Evolutionary conservation across 2,113 vertebrate species (phyloP).

Genomic region (Coturnix japonica): DNA sequence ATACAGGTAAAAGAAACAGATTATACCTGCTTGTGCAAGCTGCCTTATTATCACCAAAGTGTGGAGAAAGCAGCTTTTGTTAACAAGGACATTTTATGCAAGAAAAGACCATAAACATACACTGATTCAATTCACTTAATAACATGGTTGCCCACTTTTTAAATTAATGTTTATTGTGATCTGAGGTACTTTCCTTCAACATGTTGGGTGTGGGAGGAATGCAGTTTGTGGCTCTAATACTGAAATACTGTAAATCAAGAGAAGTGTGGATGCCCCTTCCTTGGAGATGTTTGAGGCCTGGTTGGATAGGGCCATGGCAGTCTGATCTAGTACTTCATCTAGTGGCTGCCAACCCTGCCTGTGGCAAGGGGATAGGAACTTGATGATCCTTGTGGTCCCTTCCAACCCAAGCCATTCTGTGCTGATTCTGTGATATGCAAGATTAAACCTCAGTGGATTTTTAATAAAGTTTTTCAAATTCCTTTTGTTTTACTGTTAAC

Average conservation of each 20-base stretch:
- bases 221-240: neutral
- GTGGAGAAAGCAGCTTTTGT: neutral
- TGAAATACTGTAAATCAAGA: neutral
- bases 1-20: neutral
- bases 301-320: too few relatives aligned
- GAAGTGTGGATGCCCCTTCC: neutral
- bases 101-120: neutral
- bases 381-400: too few relatives aligned
- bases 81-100: neutral
- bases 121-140: neutral
- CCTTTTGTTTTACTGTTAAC: neutral
- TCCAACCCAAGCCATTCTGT: too few relatives aligned
- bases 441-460: neutral
- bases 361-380: too few relatives aligned
- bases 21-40: neutral
- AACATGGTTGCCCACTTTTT: neutral
- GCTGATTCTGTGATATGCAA: too few relatives aligned
- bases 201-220: neutral
- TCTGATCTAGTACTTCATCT: too few relatives aligned
- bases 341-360: too few relatives aligned
- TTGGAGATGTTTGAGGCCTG: too few relatives aligned
- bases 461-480: neutral
- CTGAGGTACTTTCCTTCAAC: neutral
- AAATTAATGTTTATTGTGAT: neutral
- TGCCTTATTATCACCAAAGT: neutral